Conservation (phyloP, 2,888 invertebrate genomes). For the Sminthurides aquaticus region DNA sequence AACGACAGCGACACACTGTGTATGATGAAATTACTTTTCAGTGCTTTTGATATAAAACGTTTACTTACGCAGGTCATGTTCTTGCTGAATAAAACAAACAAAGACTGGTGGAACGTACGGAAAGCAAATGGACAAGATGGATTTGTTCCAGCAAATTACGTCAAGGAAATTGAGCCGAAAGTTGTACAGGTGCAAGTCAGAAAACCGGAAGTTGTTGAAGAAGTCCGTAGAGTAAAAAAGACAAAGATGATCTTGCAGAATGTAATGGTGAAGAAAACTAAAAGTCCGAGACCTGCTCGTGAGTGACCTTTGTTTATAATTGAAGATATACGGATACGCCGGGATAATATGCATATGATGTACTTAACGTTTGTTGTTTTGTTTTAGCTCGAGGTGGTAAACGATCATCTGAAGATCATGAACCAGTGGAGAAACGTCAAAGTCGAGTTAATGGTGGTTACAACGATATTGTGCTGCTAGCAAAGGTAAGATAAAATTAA, state of each 20-base stretch:
- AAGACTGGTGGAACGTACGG: slow-evolving; percentile 98
- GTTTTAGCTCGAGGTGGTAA: slow-evolving; percentile 35
- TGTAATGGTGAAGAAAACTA: slow-evolving; percentile 64
- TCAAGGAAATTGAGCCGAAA: slow-evolving; percentile 82
- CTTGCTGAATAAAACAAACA: slow-evolving; percentile 86
- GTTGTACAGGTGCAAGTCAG: slow-evolving; percentile 75
- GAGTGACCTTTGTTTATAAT: slow-evolving; percentile 23
- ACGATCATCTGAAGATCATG: slow-evolving; percentile 54
- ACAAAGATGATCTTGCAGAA: slow-evolving; percentile 79
- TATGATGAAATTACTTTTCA: no score
- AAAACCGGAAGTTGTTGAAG: slow-evolving; percentile 73
- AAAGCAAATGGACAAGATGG: slow-evolving; percentile 87
- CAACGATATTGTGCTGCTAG: slow-evolving; percentile 69
- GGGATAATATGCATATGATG: neutral
- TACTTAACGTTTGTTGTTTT: neutral
- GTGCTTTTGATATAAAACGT: neutral
- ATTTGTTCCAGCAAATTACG: slow-evolving; percentile 96
- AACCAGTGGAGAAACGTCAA: slow-evolving; percentile 73
- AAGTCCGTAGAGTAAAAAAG: slow-evolving; percentile 79
- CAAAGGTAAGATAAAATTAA: slow-evolving; percentile 56
- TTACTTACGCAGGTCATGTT: slow-evolving; percentile 61
- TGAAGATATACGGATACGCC: neutral
- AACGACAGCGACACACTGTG: no score
- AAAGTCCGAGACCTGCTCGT: slow-evolving; percentile 44
- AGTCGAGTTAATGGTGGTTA: slow-evolving; percentile 73